These are phyloP conservation scores for Chamaetylas fuelleborni DNA, from an alignment of 2,113 vertebrate species.

Conservation along the genomic window DNA sequence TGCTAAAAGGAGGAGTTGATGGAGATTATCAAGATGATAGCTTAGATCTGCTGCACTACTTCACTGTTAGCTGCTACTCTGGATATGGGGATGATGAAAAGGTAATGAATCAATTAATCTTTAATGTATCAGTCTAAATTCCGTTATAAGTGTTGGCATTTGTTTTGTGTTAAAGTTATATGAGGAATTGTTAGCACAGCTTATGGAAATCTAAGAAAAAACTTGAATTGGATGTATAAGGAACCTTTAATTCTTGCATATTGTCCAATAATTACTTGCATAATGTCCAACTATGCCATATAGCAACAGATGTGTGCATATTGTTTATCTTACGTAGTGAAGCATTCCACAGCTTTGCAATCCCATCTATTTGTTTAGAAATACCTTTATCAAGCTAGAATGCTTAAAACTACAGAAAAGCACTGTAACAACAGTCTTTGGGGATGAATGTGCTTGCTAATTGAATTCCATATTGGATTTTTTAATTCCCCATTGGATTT, in stretches of 20 bases:
- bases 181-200: not conserved
- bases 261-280: not conserved
- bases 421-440: not conserved
- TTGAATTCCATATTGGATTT: not conserved
- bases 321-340: not conserved
- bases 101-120: constrained; percentile 65
- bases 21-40: constrained; percentile 92
- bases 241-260: not conserved
- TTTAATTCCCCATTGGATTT: not conserved
- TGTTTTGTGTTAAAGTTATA: not conserved
- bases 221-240: fast-evolving
- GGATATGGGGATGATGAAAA: constrained; percentile 91
- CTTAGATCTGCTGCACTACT: constrained; percentile 88
- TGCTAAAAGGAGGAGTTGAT: constrained; percentile 87
- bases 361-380: not conserved
- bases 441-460: not conserved
- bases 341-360: not conserved
- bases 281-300: fast-evolving
- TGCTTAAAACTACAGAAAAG: not conserved
- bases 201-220: not conserved
- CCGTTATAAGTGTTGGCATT: not conserved
- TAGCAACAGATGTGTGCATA: not conserved
- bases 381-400: not conserved
- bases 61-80: constrained; percentile 93
- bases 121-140: not conserved